Conservation (phyloP, 2,113 vertebrate species). For the Rhabdornis inornatus region DNA sequence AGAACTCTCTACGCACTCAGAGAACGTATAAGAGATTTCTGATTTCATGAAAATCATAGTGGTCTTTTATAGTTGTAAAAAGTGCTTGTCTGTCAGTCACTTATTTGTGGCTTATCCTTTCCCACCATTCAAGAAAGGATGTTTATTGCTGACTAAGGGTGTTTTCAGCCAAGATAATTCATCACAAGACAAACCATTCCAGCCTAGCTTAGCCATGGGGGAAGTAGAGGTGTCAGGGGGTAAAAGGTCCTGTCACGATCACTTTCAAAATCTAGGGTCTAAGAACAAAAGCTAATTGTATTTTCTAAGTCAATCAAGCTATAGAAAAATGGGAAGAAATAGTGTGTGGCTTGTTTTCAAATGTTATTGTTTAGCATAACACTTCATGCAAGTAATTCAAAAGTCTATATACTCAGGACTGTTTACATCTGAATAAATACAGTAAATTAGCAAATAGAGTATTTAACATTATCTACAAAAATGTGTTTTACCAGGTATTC, state of each 20-base stretch:
- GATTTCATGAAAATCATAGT: background rate
- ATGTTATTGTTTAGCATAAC: background rate
- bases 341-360: background rate
- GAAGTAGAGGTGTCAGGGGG: background rate
- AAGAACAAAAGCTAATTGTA: background rate
- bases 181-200: background rate
- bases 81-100: background rate
- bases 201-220: background rate
- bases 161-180: background rate
- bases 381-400: slow-evolving; percentile 11
- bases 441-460: slow-evolving; percentile 6
- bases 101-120: background rate
- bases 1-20: background rate
- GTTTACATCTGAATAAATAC: slow-evolving; percentile 44
- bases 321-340: background rate
- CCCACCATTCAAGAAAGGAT: background rate
- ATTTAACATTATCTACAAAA: slow-evolving; percentile 44
- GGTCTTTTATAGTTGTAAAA: background rate
- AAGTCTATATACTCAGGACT: slow-evolving; percentile 7
- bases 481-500: slow-evolving; percentile 6
- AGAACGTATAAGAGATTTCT: background rate
- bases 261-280: background rate
- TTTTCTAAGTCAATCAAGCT: background rate
- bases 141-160: background rate
- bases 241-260: background rate